Conservation (phyloP, 2,113 vertebrate species). For the Salvelinus fontinalis region DNA sequence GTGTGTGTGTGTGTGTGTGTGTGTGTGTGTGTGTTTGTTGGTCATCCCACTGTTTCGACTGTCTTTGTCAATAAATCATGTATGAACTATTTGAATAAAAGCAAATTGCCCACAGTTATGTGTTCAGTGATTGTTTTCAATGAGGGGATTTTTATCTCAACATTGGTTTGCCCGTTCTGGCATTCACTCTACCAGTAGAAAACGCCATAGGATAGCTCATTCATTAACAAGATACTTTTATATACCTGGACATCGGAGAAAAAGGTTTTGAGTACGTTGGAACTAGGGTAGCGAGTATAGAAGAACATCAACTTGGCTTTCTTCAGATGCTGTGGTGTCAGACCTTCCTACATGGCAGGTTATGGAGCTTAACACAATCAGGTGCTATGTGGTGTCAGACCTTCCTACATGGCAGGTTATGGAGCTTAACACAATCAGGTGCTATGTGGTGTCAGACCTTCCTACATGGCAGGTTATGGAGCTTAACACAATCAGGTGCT, state of each 20-base stretch:
- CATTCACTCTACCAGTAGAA: not conserved
- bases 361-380: too few relatives aligned
- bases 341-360: too few relatives aligned
- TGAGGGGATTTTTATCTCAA: not conserved
- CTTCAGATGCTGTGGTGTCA: slow-evolving; percentile 86
- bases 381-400: too few relatives aligned
- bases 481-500: too few relatives aligned
- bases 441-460: too few relatives aligned
- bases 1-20: not conserved
- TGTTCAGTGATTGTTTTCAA: not conserved
- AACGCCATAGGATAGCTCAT: not conserved
- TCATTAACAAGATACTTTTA: not conserved
- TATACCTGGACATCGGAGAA: slow-evolving; percentile 88
- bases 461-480: too few relatives aligned
- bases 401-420: too few relatives aligned
- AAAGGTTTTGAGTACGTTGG: slow-evolving; percentile 83
- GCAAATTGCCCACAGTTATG: not conserved
- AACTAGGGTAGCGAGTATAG: slow-evolving; percentile 90
- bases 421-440: too few relatives aligned
- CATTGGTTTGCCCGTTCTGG: not conserved
- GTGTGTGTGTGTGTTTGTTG: not conserved
- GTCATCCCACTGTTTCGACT: not conserved
- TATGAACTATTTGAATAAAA: not conserved
- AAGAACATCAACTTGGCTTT: slow-evolving; percentile 96
- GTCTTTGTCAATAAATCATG: not conserved